phyloP scores from a whole-genome alignment of 2,113 vertebrate genomes.

The Prolemur simus region DNA sequence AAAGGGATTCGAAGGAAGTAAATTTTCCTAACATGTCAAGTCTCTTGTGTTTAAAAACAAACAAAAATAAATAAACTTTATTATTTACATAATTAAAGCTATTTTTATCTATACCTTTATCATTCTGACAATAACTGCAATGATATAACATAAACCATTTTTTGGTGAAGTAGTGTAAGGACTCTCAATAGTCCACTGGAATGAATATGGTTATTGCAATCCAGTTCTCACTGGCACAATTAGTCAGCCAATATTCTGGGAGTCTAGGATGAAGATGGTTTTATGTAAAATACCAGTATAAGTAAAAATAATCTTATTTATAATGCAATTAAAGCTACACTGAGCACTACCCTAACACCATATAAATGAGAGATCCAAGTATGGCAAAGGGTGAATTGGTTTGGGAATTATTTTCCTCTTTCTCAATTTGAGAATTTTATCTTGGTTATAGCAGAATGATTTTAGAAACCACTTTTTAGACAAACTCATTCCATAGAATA shows the following conservation, averaged over 20 bases:
- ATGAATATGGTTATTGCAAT: neutral
- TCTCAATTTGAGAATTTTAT: neutral
- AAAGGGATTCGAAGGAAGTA: slow-evolving; percentile 20
- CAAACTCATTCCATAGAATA: neutral
- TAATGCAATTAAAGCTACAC: neutral
- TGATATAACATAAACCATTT: neutral
- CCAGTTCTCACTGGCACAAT: slow-evolving; percentile 30
- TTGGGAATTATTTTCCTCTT: neutral
- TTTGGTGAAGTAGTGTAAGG: neutral
- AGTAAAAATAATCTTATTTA: slow-evolving; percentile 25
- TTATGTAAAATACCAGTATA: neutral
- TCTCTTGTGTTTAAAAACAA: slow-evolving; percentile 18
- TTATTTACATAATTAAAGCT: slow-evolving; percentile 7
- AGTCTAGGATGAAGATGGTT: neutral
- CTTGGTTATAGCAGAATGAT: neutral
- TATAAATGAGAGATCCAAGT: neutral
- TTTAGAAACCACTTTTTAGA: slow-evolving; percentile 9
- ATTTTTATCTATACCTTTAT: slow-evolving; percentile 26
- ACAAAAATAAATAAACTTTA: neutral
- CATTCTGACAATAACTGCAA: neutral
- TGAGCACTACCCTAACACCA: neutral
- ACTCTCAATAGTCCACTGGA: neutral
- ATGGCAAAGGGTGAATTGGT: neutral
- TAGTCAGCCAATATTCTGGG: slow-evolving; percentile 14
- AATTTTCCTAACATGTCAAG: slow-evolving; percentile 14